These are phyloP conservation scores for Dendrolimus punctatus DNA, from an alignment of 1,140 invertebrate species.

Conservation along the genomic window DNA sequence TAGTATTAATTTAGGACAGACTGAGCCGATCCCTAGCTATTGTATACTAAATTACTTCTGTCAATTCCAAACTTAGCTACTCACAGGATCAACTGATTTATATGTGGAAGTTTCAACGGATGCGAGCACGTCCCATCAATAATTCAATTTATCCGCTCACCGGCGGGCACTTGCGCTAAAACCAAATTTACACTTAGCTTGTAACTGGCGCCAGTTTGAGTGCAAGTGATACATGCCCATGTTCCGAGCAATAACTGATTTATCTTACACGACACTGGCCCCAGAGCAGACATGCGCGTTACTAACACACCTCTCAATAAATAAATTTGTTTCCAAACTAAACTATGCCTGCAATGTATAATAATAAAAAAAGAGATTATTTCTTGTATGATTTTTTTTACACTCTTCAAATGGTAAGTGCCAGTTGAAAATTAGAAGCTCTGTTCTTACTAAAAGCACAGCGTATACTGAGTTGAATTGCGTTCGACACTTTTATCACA, in stretches of 20 bases:
- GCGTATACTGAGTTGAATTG: too few relatives aligned
- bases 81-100: constrained; percentile 5
- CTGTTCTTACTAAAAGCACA: too few relatives aligned
- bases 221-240: neutral
- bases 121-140: constrained; percentile 28
- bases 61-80: constrained; percentile 20
- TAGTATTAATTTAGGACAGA: neutral
- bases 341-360: too few relatives aligned
- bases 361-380: too few relatives aligned
- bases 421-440: too few relatives aligned
- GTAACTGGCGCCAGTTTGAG: neutral
- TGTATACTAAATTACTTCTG: constrained; percentile 19
- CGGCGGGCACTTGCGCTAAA: constrained; percentile 3
- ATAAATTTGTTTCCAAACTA: too few relatives aligned
- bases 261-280: too few relatives aligned
- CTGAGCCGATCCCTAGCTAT: constrained; percentile 9
- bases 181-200: neutral
- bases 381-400: too few relatives aligned
- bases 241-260: too few relatives aligned
- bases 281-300: too few relatives aligned
- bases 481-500: too few relatives aligned
- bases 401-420: too few relatives aligned
- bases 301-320: neutral
- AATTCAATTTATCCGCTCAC: constrained; percentile 32
- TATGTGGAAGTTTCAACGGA: constrained; percentile 18